Evolutionary conservation across 2,113 vertebrate genomes (phyloP).

Genomic region (Ctenomys sociabilis): DNA sequence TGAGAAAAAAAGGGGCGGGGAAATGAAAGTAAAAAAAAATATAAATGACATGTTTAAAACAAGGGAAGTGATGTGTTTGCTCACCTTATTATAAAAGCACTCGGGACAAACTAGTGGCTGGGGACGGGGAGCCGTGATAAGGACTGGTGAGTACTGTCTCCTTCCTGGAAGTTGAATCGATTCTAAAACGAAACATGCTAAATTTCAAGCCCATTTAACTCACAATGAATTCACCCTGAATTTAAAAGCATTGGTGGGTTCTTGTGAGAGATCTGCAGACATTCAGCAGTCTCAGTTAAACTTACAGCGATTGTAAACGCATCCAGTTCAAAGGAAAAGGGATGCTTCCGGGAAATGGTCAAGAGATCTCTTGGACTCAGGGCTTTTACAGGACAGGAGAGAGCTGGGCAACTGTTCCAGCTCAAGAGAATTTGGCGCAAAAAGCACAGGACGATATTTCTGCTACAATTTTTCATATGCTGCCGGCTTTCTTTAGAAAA

Average conservation of each 20-base stretch:
- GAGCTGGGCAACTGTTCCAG: neutral
- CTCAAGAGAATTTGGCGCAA: neutral
- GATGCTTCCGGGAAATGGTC: neutral
- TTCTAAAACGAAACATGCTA: neutral
- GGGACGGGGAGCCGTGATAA: neutral
- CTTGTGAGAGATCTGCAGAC: neutral
- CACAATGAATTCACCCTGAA: neutral
- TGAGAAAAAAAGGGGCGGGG: neutral
- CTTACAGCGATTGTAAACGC: neutral
- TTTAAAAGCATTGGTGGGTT: neutral
- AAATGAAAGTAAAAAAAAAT: neutral
- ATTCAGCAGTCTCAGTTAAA: neutral
- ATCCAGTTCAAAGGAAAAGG: neutral
- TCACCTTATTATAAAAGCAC: neutral
- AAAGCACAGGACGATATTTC: neutral
- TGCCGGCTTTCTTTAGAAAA: neutral
- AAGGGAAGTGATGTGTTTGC: neutral
- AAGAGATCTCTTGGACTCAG: neutral
- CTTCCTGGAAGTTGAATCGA: neutral
- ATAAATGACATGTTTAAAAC: neutral
- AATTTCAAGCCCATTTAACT: neutral
- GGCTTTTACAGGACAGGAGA: neutral
- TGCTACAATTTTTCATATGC: neutral
- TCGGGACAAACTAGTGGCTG: neutral
- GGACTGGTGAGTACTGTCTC: neutral